Evolutionary conservation across 2,888 invertebrate species (phyloP).

Genomic region (Euphydryas editha): DNA sequence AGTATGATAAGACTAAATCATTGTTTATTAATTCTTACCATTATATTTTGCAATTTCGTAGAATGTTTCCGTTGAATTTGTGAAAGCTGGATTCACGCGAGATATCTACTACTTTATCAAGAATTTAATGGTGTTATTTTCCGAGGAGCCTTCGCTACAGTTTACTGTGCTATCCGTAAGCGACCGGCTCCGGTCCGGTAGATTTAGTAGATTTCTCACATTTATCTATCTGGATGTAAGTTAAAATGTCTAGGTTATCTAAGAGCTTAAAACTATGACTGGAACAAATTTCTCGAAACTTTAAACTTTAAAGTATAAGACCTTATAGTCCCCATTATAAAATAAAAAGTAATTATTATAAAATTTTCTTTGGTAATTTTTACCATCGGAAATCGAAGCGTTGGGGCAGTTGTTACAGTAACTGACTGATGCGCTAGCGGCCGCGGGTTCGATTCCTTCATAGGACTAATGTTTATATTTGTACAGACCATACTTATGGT

Average conservation of each 20-base stretch:
- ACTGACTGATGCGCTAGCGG: too few species aligned
- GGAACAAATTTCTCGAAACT: neutral
- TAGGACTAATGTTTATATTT: too few species aligned
- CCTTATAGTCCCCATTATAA: neutral
- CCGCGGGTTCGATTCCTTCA: too few species aligned
- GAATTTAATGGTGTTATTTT: constrained; percentile 20
- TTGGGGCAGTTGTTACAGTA: too few species aligned
- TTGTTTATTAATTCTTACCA: neutral
- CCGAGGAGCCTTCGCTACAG: constrained; percentile 10
- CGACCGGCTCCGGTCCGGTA: constrained; percentile 11
- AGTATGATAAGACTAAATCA: neutral
- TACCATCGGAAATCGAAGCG: too few species aligned
- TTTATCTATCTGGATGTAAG: constrained; percentile 14
- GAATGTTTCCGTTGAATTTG: constrained; percentile 1
- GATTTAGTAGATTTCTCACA: constrained; percentile 14
- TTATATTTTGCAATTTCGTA: neutral
- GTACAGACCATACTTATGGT: too few species aligned
- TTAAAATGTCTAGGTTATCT: constrained; percentile 3
- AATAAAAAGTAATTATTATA: neutral
- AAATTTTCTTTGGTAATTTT: neutral
- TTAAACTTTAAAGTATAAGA: neutral
- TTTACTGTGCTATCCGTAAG: constrained; percentile 11
- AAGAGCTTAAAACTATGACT: constrained; percentile 5
- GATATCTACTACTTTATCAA: constrained; percentile 14
- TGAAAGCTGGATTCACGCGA: constrained; percentile 4